These are phyloP conservation scores for Macrotrachela quadricornifera DNA, from an alignment of 1,140 invertebrate genomes.

Conservation along the genomic window DNA sequence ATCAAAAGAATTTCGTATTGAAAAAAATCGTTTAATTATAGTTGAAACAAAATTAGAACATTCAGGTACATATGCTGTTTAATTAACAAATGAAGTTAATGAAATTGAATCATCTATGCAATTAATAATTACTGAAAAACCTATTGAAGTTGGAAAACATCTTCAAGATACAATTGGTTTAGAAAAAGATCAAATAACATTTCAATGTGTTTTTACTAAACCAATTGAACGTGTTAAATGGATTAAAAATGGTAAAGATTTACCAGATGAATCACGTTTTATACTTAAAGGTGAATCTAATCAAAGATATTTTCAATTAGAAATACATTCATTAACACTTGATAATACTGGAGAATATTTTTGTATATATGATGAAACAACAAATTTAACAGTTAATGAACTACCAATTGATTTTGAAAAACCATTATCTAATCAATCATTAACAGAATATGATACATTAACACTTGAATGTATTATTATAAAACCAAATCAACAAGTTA, in stretches of 20 bases:
- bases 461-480: constrained; percentile 5
- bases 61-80: constrained; percentile 54
- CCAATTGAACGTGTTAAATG: constrained; percentile 14
- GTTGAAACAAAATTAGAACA: constrained; percentile 42
- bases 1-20: background rate
- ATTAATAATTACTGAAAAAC: constrained; percentile 28
- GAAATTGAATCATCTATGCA: constrained; percentile 47
- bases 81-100: constrained; percentile 53
- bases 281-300: background rate
- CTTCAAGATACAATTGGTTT: constrained; percentile 7
- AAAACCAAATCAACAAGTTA: background rate
- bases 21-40: constrained; percentile 4
- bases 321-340: background rate
- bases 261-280: constrained; percentile 40
- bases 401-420: constrained; percentile 2
- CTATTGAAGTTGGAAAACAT: background rate
- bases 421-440: constrained; percentile 1
- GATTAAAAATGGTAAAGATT: constrained; percentile 35
- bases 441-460: background rate
- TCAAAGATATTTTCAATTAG: background rate
- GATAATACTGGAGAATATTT: constrained; percentile 1
- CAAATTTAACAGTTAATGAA: constrained; percentile 4
- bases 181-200: constrained; percentile 7
- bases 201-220: constrained; percentile 12
- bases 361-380: background rate